Evolutionary conservation across 2,888 invertebrate species (phyloP).

Genomic region (Halocaridina rubra): DNA sequence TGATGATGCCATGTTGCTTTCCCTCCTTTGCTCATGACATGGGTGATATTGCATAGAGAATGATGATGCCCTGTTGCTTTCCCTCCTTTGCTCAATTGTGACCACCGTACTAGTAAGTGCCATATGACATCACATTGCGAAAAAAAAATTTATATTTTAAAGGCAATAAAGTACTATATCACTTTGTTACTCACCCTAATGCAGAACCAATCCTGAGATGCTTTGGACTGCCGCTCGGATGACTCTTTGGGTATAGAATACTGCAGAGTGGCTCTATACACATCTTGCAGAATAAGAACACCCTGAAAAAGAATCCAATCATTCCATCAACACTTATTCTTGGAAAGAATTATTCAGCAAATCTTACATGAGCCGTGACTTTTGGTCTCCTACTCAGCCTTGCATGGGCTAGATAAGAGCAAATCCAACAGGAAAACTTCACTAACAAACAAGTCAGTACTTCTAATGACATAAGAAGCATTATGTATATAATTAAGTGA

Average conservation of each 20-base stretch:
- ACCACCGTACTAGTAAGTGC: too few relatives aligned
- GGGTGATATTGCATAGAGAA: too few relatives aligned
- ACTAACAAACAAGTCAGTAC: neutral
- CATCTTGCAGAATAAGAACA: constrained; percentile 78
- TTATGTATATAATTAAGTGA: too few relatives aligned
- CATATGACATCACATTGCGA: too few relatives aligned
- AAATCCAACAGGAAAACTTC: constrained; percentile 16
- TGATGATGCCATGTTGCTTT: too few relatives aligned
- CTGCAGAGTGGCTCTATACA: constrained; percentile 79
- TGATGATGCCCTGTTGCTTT: too few relatives aligned
- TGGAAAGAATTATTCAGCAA: neutral
- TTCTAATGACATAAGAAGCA: too few relatives aligned
- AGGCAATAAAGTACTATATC: too few relatives aligned
- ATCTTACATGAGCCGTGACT: constrained; percentile 54
- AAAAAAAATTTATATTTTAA: too few relatives aligned
- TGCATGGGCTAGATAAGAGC: constrained; percentile 37
- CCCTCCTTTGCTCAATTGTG: too few relatives aligned
- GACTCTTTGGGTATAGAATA: constrained; percentile 79
- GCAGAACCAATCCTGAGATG: constrained; percentile 68
- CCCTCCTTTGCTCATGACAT: too few relatives aligned
- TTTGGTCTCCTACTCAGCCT: constrained; percentile 55
- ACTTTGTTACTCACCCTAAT: constrained; percentile 65
- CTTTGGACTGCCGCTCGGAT: constrained; percentile 58
- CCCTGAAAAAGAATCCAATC: constrained; percentile 73
- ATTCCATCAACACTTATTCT: constrained; percentile 12